Evolutionary conservation across 2,888 invertebrate species (phyloP).

Genomic region (Anoplius nigerrimus): DNA sequence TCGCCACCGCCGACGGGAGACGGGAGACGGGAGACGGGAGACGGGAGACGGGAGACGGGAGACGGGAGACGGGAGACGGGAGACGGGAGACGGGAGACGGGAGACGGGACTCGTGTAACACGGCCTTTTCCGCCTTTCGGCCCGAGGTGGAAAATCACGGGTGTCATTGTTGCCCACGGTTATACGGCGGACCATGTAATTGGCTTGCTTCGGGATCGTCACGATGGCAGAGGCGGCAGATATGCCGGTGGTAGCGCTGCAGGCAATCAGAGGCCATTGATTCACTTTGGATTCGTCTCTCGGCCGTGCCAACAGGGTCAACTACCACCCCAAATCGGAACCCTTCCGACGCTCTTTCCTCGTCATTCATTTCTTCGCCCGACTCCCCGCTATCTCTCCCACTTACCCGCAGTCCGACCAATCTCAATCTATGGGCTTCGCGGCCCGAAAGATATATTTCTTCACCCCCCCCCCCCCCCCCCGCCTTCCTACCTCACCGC

Average conservation of each 20-base stretch:
- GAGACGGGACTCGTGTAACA: too few species aligned
- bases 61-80: too few species aligned
- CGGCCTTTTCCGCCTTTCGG: background rate
- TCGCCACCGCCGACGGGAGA: too few species aligned
- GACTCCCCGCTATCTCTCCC: background rate
- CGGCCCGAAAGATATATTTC: too few species aligned
- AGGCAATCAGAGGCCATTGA: slow-evolving; percentile 68
- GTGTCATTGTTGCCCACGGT: slow-evolving; percentile 54
- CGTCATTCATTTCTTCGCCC: slow-evolving; percentile 1
- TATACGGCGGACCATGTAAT: too few species aligned
- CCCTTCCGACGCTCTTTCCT: background rate
- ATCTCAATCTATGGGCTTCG: background rate
- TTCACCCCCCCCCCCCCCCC: too few species aligned
- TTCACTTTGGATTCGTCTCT: slow-evolving; percentile 51
- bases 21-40: too few species aligned
- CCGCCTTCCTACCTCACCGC: too few species aligned
- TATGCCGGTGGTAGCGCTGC: slow-evolving; percentile 13
- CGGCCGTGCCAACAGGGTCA: slow-evolving; percentile 34
- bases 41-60: too few species aligned
- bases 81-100: too few species aligned
- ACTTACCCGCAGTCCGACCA: background rate
- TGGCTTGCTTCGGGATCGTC: too few species aligned
- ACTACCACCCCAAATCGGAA: slow-evolving; percentile 16
- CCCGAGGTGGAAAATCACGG: slow-evolving; percentile 54
- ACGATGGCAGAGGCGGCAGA: slow-evolving; percentile 50